Conservation (phyloP, 2,888 invertebrate species). For the Agrotis segetum region DNA sequence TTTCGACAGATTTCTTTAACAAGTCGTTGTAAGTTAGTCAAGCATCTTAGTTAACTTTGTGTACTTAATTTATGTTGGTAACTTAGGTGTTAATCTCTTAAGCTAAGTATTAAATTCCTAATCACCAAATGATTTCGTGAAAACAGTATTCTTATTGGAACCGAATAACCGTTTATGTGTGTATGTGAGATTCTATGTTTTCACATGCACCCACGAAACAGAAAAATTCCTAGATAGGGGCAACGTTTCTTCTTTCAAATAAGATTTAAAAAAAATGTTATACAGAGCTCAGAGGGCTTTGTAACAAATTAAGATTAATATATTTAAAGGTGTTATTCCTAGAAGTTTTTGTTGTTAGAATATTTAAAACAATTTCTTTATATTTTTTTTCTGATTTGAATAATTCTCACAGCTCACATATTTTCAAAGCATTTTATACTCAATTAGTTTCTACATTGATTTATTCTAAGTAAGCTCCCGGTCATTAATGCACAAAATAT, state of each 20-base stretch:
- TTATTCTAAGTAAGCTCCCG: neutral
- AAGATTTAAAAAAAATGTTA: too few relatives aligned
- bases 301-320: too few relatives aligned
- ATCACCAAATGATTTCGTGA: neutral
- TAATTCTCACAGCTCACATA: neutral
- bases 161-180: too few relatives aligned
- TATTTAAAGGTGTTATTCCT: too few relatives aligned
- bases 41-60: neutral
- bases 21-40: neutral
- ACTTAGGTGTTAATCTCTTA: neutral
- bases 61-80: neutral
- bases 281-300: too few relatives aligned
- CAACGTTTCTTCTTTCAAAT: too few relatives aligned
- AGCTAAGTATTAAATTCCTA: neutral
- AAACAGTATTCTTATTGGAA: neutral
- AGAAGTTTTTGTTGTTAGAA: too few relatives aligned
- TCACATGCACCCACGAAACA: too few relatives aligned
- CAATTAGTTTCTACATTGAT: neutral
- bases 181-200: too few relatives aligned
- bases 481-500: constrained; percentile 14
- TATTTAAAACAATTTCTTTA: too few relatives aligned
- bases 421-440: neutral
- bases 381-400: neutral
- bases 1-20: neutral
- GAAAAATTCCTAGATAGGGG: too few relatives aligned